Evolutionary conservation across 2,888 invertebrate species (phyloP), one percentile per base, ranked within the genome.

Genomic region (Scelioninae gen. 2): DNA sequence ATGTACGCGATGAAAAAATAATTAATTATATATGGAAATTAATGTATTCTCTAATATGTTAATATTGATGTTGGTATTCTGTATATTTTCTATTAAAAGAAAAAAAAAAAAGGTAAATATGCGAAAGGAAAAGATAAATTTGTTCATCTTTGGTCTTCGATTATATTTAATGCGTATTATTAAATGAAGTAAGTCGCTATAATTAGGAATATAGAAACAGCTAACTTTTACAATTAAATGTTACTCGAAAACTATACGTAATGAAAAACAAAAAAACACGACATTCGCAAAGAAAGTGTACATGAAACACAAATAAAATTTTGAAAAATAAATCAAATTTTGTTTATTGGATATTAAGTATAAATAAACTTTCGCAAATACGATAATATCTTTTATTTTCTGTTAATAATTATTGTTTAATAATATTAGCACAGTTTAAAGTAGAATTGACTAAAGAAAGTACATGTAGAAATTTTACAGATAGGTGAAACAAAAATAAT

Each of bases 61-160:
- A 61, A 65, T 65, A 72, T 72, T 65, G 65, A 53, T 71, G 65
- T 71, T 71, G 35, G 52, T 6, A 64, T 31, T 65, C 71, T 71
- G 52, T 65, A 71, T 71, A 71, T 71, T 71, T 71, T 71, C 58
- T 71, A 71, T 60, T 60, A 61, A 69, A n/a, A n/a, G n/a, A n/a
- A n/a, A n/a, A n/a, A n/a, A n/a, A n/a, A n/a, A n/a, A n/a, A n/a
- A n/a, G n/a, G n/a, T n/a, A n/a, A n/a, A n/a, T n/a, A 43, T n/a
- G 37, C 25, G 53, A 22, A 43, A 45, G 39, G 39, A 48, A 16
- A 22, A 39, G 41, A n/a, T 35, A 52, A 58, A 70, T 33, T 71
- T 60, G 41, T 65, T 50, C 50, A 52, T 70, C 64, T 60, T 65
- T n/a, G 46, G 16, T 60, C 60, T 60, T 71, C 53, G 16, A 65